phyloP scores from a whole-genome alignment of 2,113 vertebrate species.

The Perca fluviatilis region DNA sequence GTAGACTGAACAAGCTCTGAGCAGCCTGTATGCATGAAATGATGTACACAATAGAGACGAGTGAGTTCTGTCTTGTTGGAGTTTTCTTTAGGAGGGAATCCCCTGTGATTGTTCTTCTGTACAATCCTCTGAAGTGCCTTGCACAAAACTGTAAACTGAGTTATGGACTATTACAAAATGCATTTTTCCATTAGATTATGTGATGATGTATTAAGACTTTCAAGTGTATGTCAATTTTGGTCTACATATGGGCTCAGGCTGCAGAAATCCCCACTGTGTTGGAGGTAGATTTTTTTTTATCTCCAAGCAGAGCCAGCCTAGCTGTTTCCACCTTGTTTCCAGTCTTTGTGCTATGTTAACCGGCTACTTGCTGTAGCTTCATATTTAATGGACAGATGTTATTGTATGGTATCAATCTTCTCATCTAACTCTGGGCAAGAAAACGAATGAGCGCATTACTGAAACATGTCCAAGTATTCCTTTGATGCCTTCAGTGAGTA shows the following conservation, averaged over 20 bases:
- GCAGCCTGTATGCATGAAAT: constrained; percentile 62
- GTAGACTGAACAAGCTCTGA: constrained; percentile 64
- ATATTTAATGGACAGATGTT: neutral
- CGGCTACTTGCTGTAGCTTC: neutral
- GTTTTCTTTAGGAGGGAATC: constrained; percentile 80
- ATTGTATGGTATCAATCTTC: neutral
- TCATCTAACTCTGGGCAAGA: neutral
- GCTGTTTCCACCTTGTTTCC: neutral
- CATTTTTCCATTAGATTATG: constrained; percentile 28
- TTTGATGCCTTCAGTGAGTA: neutral
- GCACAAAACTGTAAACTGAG: constrained; percentile 32
- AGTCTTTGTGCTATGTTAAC: neutral
- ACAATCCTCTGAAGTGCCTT: constrained; percentile 46
- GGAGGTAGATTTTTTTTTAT: neutral
- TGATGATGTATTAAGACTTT: constrained; percentile 20
- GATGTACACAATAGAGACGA: constrained; percentile 67
- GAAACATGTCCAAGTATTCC: neutral
- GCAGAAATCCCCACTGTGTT: constrained; percentile 42
- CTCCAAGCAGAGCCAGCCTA: neutral
- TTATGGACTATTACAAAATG: constrained; percentile 35
- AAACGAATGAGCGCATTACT: neutral
- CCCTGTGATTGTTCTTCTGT: constrained; percentile 68
- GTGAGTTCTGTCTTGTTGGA: constrained; percentile 75
- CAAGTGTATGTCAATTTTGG: constrained; percentile 22
- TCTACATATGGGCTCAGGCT: constrained; percentile 34